These are phyloP conservation scores for Athalia cordata DNA, from an alignment of 2,888 invertebrate species.

Conservation along the genomic window DNA sequence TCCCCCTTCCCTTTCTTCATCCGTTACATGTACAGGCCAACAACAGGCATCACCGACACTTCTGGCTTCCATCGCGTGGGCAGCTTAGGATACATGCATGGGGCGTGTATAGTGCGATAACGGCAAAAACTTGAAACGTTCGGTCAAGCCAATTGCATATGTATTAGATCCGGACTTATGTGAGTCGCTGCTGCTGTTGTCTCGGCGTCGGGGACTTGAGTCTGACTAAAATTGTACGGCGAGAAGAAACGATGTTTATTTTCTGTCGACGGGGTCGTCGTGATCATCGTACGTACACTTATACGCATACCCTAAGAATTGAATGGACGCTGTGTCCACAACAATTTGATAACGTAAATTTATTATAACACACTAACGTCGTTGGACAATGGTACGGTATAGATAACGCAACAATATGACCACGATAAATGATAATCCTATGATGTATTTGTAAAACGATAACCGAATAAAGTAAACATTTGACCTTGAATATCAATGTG, in stretches of 20 bases:
- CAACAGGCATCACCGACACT: constrained; percentile 31
- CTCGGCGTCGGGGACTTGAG: constrained; percentile 1
- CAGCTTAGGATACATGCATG: constrained; percentile 10
- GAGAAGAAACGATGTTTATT: constrained; percentile 10
- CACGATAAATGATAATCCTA: constrained; percentile 32
- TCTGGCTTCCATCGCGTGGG: constrained; percentile 7
- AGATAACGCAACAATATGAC: constrained; percentile 39
- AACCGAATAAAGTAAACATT: constrained; percentile 25
- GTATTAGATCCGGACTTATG: neutral
- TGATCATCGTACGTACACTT: neutral
- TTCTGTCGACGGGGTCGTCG: neutral
- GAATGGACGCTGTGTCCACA: constrained; percentile 30
- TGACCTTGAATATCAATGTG: constrained; percentile 34
- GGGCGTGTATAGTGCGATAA: constrained; percentile 13
- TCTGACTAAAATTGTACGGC: neutral
- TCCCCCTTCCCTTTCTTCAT: constrained; percentile 3
- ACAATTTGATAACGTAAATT: constrained; percentile 30
- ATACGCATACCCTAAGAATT: neutral
- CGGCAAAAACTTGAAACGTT: constrained; percentile 34
- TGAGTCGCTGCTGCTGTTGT: neutral
- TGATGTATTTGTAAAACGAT: constrained; percentile 34
- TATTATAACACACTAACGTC: constrained; percentile 27
- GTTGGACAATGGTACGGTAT: constrained; percentile 23
- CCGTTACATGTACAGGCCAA: constrained; percentile 19
- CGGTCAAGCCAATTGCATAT: constrained; percentile 14